These are phyloP conservation scores for Gortyna flavago DNA, from an alignment of 2,888 invertebrate genomes.

Conservation along the genomic window DNA sequence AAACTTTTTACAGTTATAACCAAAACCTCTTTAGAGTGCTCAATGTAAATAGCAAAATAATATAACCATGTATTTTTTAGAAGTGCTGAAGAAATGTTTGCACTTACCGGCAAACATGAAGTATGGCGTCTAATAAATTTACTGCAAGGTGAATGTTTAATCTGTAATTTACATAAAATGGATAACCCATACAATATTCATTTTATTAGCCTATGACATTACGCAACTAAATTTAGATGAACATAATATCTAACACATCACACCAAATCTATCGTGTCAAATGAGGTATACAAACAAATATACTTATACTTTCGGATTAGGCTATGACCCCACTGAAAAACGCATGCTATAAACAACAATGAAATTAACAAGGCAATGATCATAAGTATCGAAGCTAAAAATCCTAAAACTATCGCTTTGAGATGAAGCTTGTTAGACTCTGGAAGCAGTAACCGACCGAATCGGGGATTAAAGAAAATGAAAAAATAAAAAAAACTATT, in stretches of 20 bases:
- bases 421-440: slow-evolving; percentile 77
- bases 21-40: slow-evolving; percentile 59
- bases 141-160: slow-evolving; percentile 86
- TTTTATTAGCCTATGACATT: slow-evolving; percentile 15
- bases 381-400: slow-evolving; percentile 72
- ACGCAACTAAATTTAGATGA: slow-evolving; percentile 26
- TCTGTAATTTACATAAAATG: slow-evolving; percentile 82
- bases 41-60: slow-evolving; percentile 55
- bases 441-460: slow-evolving; percentile 67
- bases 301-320: slow-evolving; percentile 62
- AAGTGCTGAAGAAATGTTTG: slow-evolving; percentile 71
- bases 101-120: slow-evolving; percentile 86
- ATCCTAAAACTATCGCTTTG: slow-evolving; percentile 69
- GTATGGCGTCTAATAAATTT: slow-evolving; percentile 84
- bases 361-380: slow-evolving; percentile 63
- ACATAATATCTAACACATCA: slow-evolving; percentile 13
- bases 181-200: slow-evolving; percentile 38
- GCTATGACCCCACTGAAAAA: slow-evolving; percentile 76
- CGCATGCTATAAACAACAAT: slow-evolving; percentile 72
- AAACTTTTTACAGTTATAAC: slow-evolving; percentile 29
- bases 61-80: slow-evolving; percentile 49
- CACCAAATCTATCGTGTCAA: slow-evolving; percentile 19
- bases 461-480: slow-evolving; percentile 68
- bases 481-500: slow-evolving; percentile 63
- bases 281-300: slow-evolving; percentile 1